Percentiles rank a stretch among this genome's conserved stretches.
These are phyloP conservation scores for Athalia circularis DNA, from an alignment of 2,888 invertebrate genomes.

Conservation along the genomic window DNA sequence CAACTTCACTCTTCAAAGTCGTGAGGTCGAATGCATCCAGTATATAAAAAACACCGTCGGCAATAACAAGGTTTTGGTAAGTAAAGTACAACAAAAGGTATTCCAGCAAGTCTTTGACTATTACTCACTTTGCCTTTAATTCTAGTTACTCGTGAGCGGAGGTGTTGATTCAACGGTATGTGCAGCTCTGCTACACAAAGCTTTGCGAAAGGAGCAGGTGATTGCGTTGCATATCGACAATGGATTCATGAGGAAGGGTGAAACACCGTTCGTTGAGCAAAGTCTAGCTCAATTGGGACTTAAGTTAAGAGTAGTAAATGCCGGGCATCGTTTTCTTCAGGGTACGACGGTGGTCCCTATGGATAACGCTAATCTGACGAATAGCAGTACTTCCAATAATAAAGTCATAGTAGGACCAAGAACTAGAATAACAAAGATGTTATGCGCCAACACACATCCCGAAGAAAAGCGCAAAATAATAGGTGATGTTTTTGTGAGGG, in stretches of 20 bases:
- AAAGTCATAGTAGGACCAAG: conserved; percentile 71
- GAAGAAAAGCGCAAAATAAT: conserved; percentile 99
- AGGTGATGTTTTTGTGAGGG: conserved; percentile 97
- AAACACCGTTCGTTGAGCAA: conserved; percentile 91
- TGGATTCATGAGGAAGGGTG: conserved; percentile 98
- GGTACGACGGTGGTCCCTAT: conserved; percentile 89
- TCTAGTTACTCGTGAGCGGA: conserved; percentile 93
- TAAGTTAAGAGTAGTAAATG: conserved; percentile 85
- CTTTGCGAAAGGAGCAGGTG: conserved; percentile 91
- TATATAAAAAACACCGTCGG: conserved; percentile 94
- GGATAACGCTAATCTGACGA: conserved; percentile 58
- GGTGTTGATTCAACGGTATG: conserved; percentile 99
- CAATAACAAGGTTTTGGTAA: conserved; percentile 93
- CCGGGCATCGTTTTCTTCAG: conserved; percentile 83
- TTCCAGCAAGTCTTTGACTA: neutral
- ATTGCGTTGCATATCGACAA: conserved; percentile 99
- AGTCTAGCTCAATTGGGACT: conserved; percentile 89
- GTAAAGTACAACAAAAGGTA: conserved; percentile 65
- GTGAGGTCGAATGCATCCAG: conserved; percentile 93
- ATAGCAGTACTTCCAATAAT: conserved; percentile 72
- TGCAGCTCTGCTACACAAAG: conserved; percentile 94
- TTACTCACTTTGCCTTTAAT: conserved; percentile 45
- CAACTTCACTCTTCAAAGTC: conserved; percentile 89
- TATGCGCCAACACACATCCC: conserved; percentile 91
- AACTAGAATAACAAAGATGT: conserved; percentile 85